Percentiles rank a stretch among this genome's conserved stretches.
phyloP scores from a whole-genome alignment of 2,888 invertebrate species.

The Nasonia oneida region DNA sequence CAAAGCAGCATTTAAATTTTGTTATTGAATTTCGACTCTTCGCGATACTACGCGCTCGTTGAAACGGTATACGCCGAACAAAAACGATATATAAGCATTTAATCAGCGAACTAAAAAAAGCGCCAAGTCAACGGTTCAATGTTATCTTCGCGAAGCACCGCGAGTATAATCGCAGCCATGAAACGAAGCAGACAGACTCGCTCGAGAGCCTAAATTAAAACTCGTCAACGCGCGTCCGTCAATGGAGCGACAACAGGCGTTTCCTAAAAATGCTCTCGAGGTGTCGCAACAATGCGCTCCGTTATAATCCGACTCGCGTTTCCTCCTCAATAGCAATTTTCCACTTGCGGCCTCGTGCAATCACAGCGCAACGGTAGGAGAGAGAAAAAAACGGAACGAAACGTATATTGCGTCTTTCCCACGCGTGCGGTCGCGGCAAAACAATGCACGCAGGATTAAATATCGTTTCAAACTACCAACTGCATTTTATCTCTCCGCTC shows the following conservation, averaged over 20 bases:
- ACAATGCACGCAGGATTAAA: neutral
- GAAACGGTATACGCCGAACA: neutral
- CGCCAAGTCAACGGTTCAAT: neutral
- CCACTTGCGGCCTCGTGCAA: constrained; percentile 35
- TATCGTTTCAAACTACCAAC: neutral
- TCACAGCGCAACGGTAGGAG: constrained; percentile 25
- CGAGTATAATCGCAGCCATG: neutral
- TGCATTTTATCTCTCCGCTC: neutral
- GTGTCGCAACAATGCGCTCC: neutral
- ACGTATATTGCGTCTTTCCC: neutral
- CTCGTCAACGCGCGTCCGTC: neutral
- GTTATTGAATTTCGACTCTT: neutral
- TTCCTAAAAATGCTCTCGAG: constrained; percentile 36
- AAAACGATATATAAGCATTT: neutral
- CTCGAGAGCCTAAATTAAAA: neutral
- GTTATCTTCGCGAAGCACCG: neutral
- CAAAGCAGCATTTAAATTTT: neutral
- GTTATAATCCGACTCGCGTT: constrained; percentile 27
- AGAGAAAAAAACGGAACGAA: constrained; percentile 9
- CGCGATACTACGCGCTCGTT: neutral
- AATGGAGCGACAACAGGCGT: neutral
- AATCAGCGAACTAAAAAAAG: no score
- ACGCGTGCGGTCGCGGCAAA: neutral
- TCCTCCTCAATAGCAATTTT: constrained; percentile 43
- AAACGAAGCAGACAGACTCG: neutral